phyloP scores from a whole-genome alignment of 2,888 invertebrate species.

The Sesia bembeciformis region DNA sequence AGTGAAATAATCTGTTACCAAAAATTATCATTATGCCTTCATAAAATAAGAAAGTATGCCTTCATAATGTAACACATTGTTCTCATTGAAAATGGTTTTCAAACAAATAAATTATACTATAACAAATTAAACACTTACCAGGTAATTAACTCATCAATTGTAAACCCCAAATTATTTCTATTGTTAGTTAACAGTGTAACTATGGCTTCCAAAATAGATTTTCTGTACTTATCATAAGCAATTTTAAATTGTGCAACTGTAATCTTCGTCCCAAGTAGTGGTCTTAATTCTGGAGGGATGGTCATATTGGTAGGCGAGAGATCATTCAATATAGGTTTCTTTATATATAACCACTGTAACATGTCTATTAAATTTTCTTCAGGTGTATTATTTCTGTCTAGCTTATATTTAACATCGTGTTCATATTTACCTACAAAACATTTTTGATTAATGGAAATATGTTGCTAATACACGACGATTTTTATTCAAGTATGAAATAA shows the following conservation, averaged over 20 bases:
- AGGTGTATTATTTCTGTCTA: constrained; percentile 75
- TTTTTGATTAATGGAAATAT: background rate
- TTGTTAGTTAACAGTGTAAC: constrained; percentile 84
- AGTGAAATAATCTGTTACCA: too few relatives aligned
- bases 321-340: constrained; percentile 51
- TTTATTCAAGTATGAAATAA: background rate
- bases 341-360: constrained; percentile 73
- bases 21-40: too few relatives aligned
- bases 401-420: constrained; percentile 77
- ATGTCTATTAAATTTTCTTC: constrained; percentile 79
- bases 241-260: constrained; percentile 54
- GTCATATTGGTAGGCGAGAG: constrained; percentile 52
- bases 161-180: constrained; percentile 79
- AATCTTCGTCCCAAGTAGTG: constrained; percentile 51
- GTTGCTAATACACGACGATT: background rate
- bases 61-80: too few relatives aligned
- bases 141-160: constrained; percentile 83
- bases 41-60: too few relatives aligned
- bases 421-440: constrained; percentile 63
- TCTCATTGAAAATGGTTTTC: too few relatives aligned
- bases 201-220: constrained; percentile 91
- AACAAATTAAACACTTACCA: constrained; percentile 31
- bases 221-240: constrained; percentile 83
- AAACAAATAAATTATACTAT: too few relatives aligned
- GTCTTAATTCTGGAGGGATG: constrained; percentile 58